Conservation (phyloP, 2,797 vertebrate genomes). For the Poeciliopsis presidionis region DNA sequence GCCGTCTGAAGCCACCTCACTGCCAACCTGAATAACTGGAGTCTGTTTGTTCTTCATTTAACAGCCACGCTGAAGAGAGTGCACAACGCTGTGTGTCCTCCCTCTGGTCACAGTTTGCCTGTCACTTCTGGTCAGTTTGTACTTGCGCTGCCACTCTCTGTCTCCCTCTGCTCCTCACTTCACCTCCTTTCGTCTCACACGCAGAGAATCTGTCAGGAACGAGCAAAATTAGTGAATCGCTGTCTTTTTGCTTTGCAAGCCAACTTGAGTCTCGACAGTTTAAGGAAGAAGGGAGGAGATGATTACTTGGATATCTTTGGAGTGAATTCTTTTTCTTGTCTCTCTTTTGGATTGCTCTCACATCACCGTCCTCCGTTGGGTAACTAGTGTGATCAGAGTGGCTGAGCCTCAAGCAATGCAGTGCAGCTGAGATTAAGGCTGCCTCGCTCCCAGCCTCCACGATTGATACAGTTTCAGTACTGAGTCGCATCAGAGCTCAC, state of each 20-base stretch:
- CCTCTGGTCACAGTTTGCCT: slow-evolving; percentile 66
- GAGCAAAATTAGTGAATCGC: slow-evolving; percentile 31
- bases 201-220: slow-evolving; percentile 34
- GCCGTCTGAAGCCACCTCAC: slow-evolving; percentile 42
- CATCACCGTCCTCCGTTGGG: slow-evolving; percentile 10
- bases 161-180: slow-evolving; percentile 52
- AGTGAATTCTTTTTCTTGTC: neutral
- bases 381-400: slow-evolving; percentile 34
- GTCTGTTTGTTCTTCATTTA: slow-evolving; percentile 30
- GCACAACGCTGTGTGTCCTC: slow-evolving; percentile 27
- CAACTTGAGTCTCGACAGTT: slow-evolving; percentile 12
- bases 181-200: slow-evolving; percentile 49
- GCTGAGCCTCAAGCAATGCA: slow-evolving; percentile 25
- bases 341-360: slow-evolving; percentile 24
- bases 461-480: neutral
- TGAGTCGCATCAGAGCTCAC: neutral
- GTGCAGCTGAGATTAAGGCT: slow-evolving; percentile 2
- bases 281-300: slow-evolving; percentile 13
- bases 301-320: slow-evolving; percentile 32
- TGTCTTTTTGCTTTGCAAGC: slow-evolving; percentile 25
- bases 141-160: slow-evolving; percentile 50
- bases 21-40: slow-evolving; percentile 52
- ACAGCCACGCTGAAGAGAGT: slow-evolving; percentile 36
- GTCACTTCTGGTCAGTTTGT: slow-evolving; percentile 69
- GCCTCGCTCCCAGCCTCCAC: neutral